Evolutionary conservation across 2,113 vertebrate genomes (phyloP).

Genomic region (Proteles cristata): DNA sequence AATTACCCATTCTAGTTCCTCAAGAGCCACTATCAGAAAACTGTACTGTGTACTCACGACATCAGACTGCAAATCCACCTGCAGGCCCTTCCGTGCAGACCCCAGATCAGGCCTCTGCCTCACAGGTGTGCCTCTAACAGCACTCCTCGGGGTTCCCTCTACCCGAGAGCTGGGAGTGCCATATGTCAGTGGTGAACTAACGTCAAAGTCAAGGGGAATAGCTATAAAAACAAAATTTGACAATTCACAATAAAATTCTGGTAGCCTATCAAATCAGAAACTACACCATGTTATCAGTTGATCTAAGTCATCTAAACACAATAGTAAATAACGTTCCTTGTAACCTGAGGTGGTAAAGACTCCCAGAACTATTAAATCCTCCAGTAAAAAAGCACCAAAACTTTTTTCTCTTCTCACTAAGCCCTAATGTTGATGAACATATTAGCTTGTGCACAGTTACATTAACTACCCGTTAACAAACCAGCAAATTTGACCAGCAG

Average conservation of each 20-base stretch:
- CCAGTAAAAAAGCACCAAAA: background rate
- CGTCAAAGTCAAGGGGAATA: conserved; percentile 92
- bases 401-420: background rate
- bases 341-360: background rate
- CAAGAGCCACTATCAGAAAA: no score
- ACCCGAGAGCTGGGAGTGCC: no score
- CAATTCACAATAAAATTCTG: background rate
- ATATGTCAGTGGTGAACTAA: conserved; percentile 96
- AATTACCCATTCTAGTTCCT: no score
- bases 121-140: no score
- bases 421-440: background rate
- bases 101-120: no score
- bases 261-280: background rate
- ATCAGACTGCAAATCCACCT: no score
- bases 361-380: background rate
- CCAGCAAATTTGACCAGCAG: background rate
- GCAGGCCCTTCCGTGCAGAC: no score
- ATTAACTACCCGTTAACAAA: background rate
- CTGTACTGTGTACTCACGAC: no score
- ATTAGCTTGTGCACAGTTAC: background rate
- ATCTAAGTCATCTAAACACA: background rate
- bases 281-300: background rate
- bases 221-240: conserved; percentile 77
- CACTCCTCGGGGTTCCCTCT: no score
- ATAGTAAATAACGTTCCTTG: background rate